These are phyloP conservation scores for Calliopum simillimum DNA, from an alignment of 2,888 invertebrate species.

Conservation along the genomic window DNA sequence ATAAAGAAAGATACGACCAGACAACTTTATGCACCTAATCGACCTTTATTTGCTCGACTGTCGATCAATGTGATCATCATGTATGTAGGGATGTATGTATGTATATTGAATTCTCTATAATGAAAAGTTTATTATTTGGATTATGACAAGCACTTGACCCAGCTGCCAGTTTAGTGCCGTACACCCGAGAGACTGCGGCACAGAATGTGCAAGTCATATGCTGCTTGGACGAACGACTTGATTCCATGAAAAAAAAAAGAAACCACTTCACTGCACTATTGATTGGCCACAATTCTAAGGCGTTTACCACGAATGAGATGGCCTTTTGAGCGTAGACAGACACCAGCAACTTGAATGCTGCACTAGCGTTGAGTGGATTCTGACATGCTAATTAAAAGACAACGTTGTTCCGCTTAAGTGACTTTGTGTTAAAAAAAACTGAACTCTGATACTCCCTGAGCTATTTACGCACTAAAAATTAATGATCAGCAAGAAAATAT, in stretches of 20 bases:
- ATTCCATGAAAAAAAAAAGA: neutral
- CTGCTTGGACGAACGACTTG: neutral
- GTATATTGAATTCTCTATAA: neutral
- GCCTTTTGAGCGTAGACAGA: neutral
- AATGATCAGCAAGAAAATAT: conserved; percentile 21
- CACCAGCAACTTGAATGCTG: neutral
- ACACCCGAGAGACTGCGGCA: too few species aligned
- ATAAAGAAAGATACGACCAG: too few species aligned
- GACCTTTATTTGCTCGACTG: conserved; percentile 4
- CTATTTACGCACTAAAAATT: neutral
- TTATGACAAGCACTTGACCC: conserved; percentile 21
- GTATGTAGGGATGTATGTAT: too few species aligned
- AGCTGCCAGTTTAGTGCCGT: too few species aligned
- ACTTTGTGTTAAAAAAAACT: neutral
- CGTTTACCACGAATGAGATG: neutral
- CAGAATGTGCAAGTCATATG: too few species aligned
- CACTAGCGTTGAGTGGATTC: conserved; percentile 45
- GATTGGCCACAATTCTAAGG: conserved; percentile 24
- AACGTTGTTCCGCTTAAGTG: conserved; percentile 54
- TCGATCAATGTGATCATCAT: neutral
- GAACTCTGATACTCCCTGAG: too few species aligned
- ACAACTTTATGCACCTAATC: neutral
- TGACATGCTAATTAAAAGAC: conserved; percentile 66
- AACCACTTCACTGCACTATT: conserved; percentile 22
- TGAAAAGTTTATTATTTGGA: conserved; percentile 18